phyloP scores from a whole-genome alignment of 37 sponge, comb jelly and placozoan species.

The Mnemiopsis leidyi region DNA sequence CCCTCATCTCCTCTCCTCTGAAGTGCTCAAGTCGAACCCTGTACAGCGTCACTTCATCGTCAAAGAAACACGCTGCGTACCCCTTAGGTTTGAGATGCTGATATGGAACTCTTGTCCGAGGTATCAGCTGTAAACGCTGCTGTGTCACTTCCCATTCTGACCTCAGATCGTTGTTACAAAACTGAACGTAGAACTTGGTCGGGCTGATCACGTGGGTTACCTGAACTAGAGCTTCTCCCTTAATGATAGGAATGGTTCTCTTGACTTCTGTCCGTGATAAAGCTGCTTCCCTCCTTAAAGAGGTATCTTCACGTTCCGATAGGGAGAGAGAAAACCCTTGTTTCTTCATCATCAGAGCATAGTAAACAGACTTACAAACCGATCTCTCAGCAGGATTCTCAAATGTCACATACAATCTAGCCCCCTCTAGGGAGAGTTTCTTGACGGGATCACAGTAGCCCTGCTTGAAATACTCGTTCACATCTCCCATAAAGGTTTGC shows the following conservation, averaged over 20 bases:
- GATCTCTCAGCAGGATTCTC: neutral
- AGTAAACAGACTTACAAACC: slow-evolving; percentile 31
- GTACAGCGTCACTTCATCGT: slow-evolving; percentile 44
- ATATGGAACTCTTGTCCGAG: neutral
- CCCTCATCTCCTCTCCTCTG: slow-evolving; percentile 66
- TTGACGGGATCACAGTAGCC: slow-evolving; percentile 25
- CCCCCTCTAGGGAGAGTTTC: neutral
- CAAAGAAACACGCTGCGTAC: slow-evolving; percentile 5
- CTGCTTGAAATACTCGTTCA: neutral
- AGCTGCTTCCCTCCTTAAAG: neutral
- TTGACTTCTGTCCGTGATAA: neutral
- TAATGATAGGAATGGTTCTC: slow-evolving; percentile 25
- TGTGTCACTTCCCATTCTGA: slow-evolving; percentile 14
- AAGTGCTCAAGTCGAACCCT: neutral
- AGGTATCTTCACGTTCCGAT: neutral
- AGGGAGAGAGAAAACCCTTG: neutral
- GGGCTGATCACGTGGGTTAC: slow-evolving; percentile 38
- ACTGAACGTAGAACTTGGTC: slow-evolving; percentile 45
- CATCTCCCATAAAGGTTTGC: neutral
- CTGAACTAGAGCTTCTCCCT: neutral
- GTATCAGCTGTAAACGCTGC: neutral
- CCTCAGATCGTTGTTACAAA: neutral
- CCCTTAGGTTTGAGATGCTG: slow-evolving; percentile 23
- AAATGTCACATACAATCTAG: slow-evolving; percentile 43
- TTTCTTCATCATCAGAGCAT: slow-evolving; percentile 56